Evolutionary conservation across 2,888 invertebrate genomes (phyloP), one percentile per base, ranked within the genome.

Genomic region (Pyrrhosoma nymphula): DNA sequence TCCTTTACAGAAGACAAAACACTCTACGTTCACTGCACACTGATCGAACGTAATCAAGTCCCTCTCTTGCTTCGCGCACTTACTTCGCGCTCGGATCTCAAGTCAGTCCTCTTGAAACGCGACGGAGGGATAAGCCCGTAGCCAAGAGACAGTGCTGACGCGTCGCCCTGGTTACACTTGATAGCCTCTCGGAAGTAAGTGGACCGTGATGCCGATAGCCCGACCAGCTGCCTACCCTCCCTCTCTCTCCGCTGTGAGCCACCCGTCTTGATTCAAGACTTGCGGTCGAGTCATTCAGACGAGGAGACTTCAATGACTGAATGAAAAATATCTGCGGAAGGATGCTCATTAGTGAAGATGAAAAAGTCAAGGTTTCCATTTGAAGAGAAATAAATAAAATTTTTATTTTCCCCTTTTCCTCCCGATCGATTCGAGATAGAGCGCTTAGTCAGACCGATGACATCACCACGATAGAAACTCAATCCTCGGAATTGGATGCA

Each of bases 261-360:
- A 69, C 39, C 69, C 69, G 47, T 23, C 47, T 69, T 69, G 69
- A 75, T 55, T 91, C 63, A 16, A 91, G 63, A 63, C 30, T 18
- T 93, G 69, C 93, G 93, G 93, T 93, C 69, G 93, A 93, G 63
- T 93, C 93, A 93, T 93, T 93, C 93, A 93, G n/a, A 75, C 69
- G 93, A 93, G 35, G 93, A 93, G 93, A 93, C 93, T 93, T 93
- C 93, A 75, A 93, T 47, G 93, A 47, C 69, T 93, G 93, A 93
- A 93, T 93, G 63, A n/a, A 69, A 75, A 47, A 69, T 47, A 75
- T 91, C 30, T 82, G 4, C 82, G 82, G 82, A 35, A 10, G 82
- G 35, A 82, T 82, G 16, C 82, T 82, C 35, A 82, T 82, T 82
- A 93, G 39, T 35, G 63, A 35, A 39, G 91, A 56, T 60, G 20